phyloP scores from a whole-genome alignment of 1,140 invertebrate species.

The Cheumatopsyche charites region DNA sequence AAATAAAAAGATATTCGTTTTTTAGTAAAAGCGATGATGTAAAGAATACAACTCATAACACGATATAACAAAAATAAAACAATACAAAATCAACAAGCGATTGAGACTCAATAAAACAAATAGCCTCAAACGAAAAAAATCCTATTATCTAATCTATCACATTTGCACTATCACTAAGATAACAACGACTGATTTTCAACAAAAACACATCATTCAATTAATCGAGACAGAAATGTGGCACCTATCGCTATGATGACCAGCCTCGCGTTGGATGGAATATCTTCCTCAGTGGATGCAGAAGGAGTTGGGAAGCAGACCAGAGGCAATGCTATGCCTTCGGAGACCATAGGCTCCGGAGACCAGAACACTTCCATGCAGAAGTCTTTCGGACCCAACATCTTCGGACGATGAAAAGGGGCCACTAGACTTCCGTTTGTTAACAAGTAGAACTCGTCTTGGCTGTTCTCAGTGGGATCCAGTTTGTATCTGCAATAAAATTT shows the following conservation, averaged over 20 bases:
- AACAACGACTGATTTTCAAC: neutral
- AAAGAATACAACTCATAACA: neutral
- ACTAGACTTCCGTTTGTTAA: conserved; percentile 66
- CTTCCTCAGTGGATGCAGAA: conserved; percentile 46
- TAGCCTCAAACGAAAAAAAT: neutral
- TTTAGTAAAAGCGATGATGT: neutral
- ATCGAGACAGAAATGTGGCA: neutral
- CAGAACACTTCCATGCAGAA: conserved; percentile 64
- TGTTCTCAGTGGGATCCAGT: conserved; percentile 59
- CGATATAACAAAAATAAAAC: too few relatives aligned
- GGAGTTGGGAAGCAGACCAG: conserved; percentile 57
- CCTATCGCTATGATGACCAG: conserved; percentile 35
- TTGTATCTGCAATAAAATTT: conserved; percentile 57
- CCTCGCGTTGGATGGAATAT: neutral
- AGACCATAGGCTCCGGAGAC: conserved; percentile 52
- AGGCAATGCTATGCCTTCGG: conserved; percentile 53
- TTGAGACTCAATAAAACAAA: too few relatives aligned
- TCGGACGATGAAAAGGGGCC: conserved; percentile 56
- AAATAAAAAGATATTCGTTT: neutral
- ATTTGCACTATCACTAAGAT: neutral
- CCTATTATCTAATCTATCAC: conserved; percentile 7
- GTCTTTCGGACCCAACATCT: conserved; percentile 60
- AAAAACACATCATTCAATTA: neutral
- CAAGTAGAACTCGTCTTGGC: conserved; percentile 63
- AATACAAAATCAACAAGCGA: too few relatives aligned